A percentile compares a stretch with the other conserved stretches of the same genome.
These are phyloP conservation scores for Brachystomella parvula DNA, from an alignment of 1,140 invertebrate species.

Conservation along the genomic window DNA sequence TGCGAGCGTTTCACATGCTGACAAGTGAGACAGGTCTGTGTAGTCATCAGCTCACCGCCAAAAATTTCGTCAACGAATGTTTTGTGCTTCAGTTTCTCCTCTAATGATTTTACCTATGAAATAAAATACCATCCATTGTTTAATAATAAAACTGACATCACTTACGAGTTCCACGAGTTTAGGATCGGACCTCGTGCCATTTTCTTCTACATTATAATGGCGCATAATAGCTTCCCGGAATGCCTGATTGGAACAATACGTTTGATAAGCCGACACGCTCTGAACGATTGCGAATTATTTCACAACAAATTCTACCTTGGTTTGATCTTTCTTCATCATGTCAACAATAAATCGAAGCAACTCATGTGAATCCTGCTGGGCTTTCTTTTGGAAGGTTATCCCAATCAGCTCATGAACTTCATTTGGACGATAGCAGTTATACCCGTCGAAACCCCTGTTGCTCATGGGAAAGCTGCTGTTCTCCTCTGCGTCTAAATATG, in stretches of 20 bases:
- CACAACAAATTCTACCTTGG: constrained; percentile 24
- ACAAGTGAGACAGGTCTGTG: constrained; percentile 81
- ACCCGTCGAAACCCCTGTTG: constrained; percentile 52
- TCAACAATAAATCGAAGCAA: constrained; percentile 54
- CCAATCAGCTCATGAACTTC: constrained; percentile 47
- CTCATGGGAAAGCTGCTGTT: too few relatives aligned
- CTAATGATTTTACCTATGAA: constrained; percentile 33
- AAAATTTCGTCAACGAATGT: constrained; percentile 78
- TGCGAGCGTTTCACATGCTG: constrained; percentile 71
- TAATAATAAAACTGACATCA: background rate
- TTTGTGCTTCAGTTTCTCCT: constrained; percentile 42
- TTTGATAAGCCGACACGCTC: too few relatives aligned
- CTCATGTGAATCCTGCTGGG: constrained; percentile 96
- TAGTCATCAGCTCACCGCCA: constrained; percentile 80
- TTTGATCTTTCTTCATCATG: constrained; percentile 37
- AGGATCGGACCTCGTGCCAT: constrained; percentile 46
- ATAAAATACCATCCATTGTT: too few relatives aligned
- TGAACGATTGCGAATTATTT: too few relatives aligned
- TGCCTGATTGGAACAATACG: too few relatives aligned
- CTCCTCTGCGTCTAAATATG: too few relatives aligned
- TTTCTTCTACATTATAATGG: constrained; percentile 59
- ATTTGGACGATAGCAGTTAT: constrained; percentile 42
- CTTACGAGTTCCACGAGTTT: constrained; percentile 64
- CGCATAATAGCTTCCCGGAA: constrained; percentile 68
- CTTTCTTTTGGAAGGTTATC: constrained; percentile 78